Conservation (phyloP, 1,140 invertebrate species). For the Drosophila equinoxialis region DNA sequence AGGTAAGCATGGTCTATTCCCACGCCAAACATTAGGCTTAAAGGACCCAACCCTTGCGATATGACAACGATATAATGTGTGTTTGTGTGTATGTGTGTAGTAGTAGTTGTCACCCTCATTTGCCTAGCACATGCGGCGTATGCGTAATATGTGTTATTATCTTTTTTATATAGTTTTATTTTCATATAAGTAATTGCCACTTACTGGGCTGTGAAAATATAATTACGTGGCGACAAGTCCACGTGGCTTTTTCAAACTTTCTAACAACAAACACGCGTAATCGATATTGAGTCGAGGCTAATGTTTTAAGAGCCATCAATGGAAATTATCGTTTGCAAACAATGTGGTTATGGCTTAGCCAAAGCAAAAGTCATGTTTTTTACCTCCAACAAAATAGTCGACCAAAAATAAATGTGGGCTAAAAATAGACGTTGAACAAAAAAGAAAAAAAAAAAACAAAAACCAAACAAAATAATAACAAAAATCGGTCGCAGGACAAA, state of each 20-base stretch:
- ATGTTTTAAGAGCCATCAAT: conserved; percentile 51
- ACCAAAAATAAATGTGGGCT: conserved; percentile 67
- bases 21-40: conserved; percentile 3
- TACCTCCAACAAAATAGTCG: conserved; percentile 41
- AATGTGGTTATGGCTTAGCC: conserved; percentile 42
- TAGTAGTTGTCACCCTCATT: not conserved
- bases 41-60: conserved; percentile 4
- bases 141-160: conserved; percentile 55
- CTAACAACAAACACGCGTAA: conserved; percentile 73
- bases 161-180: conserved; percentile 36
- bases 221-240: conserved; percentile 55
- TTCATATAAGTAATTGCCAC: conserved; percentile 40
- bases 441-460: conserved; percentile 43
- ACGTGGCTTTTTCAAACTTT: conserved; percentile 42
- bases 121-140: conserved; percentile 45
- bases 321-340: conserved; percentile 50
- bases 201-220: conserved; percentile 35
- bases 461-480: conserved; percentile 41
- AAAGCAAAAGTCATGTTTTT: conserved; percentile 47
- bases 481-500: conserved; percentile 46
- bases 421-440: conserved; percentile 53
- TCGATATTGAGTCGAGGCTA: conserved; percentile 50
- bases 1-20: conserved; percentile 5
- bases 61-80: not conserved
- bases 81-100: too few relatives aligned